Evolutionary conservation across 2,113 vertebrate genomes (phyloP).

Genomic region (Oenanthe oenanthe): DNA sequence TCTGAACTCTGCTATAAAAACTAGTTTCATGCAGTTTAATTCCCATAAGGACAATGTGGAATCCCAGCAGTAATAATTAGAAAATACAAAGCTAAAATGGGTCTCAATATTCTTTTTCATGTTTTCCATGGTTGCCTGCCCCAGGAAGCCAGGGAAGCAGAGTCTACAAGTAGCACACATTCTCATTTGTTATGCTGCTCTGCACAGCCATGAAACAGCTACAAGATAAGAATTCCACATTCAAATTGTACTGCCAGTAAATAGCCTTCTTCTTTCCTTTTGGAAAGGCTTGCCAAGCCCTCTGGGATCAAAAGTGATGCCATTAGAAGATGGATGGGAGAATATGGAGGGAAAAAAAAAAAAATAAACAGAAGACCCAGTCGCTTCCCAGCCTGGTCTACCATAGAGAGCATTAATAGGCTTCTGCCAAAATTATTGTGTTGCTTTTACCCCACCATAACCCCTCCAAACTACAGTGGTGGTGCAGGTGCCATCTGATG

Average conservation of each 20-base stretch:
- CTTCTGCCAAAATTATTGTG: background rate
- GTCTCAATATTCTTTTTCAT: background rate
- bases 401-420: background rate
- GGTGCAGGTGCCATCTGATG: background rate
- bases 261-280: background rate
- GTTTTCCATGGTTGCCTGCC: background rate
- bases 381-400: background rate
- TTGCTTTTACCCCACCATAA: background rate
- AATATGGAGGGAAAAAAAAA: background rate
- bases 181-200: background rate
- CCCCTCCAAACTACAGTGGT: background rate
- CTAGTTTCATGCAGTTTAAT: background rate
- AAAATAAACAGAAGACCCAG: background rate
- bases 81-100: constrained; percentile 14
- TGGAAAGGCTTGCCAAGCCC: background rate
- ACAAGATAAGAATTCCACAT: background rate
- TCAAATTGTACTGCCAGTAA: background rate
- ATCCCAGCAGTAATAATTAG: background rate
- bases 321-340: background rate
- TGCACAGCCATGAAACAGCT: background rate
- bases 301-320: background rate
- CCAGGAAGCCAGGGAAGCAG: background rate
- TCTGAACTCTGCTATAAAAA: background rate
- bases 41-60: background rate
- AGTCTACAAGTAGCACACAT: background rate